Evolutionary conservation across 2,113 vertebrate genomes (phyloP), one percentile per base, ranked within the genome.

Genomic region (Corythoichthys haematopterus): DNA sequence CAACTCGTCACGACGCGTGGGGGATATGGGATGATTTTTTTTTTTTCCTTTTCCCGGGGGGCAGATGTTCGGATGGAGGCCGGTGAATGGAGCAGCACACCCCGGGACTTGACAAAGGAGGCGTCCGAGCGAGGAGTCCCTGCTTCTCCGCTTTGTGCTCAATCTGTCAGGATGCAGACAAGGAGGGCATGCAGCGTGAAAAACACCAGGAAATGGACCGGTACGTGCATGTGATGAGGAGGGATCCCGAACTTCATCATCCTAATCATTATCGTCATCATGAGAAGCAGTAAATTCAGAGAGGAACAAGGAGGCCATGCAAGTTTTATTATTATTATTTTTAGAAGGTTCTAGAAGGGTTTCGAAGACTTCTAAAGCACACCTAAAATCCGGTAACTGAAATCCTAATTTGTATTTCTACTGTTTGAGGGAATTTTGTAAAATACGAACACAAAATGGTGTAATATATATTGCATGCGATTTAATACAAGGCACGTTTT

Each of bases 31-130:
- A 43, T 5, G 40, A 43, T 12, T 47, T 47, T 2, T 35, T 11
- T 33, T 53, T 33, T 55, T 55, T 33, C 10, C 28, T 28, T 20
- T 20, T 28, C 4, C 4, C 14, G 6, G 4, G 62, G 46, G 63
- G 90, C 91, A 96, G 93, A 94, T 94, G 94, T 90, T 87, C 89
- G 90, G 85, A 88, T 75, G 20, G 86, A 85, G 71, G 51, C 75
- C 59, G 72, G 53, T 84, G 88, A 91, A 87, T 82, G 82, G 78
- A 80, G 14, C 57, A 40, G 36, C 36, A 40, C 36, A n/a, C 36
- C 38, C 11, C 58, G 38, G 38, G n/a, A 61, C 38, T 43, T 61
- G 90, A 96, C 94, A 96, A 95, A 94, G 93, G 93, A 93, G 84
- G 87, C 86, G 81, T 87, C 91, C 88, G 87, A 92, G 91, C 87